A percentile compares a stretch with the other conserved stretches of the same genome.
phyloP scores from a whole-genome alignment of 2,888 invertebrate species.

The Emesis russula region DNA sequence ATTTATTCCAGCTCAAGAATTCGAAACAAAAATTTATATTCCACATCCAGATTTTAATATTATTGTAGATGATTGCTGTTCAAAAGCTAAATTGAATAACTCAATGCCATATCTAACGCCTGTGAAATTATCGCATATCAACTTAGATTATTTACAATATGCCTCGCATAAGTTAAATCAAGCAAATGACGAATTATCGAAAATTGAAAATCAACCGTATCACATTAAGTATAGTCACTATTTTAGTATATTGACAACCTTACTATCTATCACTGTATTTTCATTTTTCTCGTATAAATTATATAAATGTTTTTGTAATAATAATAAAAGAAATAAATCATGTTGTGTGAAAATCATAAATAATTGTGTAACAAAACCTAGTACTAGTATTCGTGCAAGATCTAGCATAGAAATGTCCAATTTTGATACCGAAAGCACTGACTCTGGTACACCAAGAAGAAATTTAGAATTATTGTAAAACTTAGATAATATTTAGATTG shows the following conservation, averaged over 20 bases:
- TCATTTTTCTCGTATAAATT: background rate
- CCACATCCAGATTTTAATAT: background rate
- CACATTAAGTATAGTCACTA: conserved; percentile 3
- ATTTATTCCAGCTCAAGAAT: background rate
- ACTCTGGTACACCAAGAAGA: background rate
- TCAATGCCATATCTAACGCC: background rate
- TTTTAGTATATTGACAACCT: background rate
- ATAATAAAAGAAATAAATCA: background rate
- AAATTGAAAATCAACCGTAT: conserved; percentile 5
- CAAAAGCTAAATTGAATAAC: background rate
- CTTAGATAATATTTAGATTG: background rate
- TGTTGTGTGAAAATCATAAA: conserved; percentile 3
- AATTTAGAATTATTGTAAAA: background rate
- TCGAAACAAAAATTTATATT: conserved; percentile 1
- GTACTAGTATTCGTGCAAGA: conserved; percentile 1
- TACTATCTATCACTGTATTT: background rate
- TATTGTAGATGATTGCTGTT: background rate
- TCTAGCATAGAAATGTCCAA: background rate
- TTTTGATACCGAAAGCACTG: conserved; percentile 7
- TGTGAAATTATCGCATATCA: too few relatives aligned
- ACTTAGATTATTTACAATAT: too few relatives aligned
- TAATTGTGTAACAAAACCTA: background rate
- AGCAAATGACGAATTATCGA: background rate
- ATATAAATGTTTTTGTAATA: background rate
- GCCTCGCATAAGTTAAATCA: background rate